phyloP scores from a whole-genome alignment of 2,888 invertebrate genomes.

The Aphrophora alni region DNA sequence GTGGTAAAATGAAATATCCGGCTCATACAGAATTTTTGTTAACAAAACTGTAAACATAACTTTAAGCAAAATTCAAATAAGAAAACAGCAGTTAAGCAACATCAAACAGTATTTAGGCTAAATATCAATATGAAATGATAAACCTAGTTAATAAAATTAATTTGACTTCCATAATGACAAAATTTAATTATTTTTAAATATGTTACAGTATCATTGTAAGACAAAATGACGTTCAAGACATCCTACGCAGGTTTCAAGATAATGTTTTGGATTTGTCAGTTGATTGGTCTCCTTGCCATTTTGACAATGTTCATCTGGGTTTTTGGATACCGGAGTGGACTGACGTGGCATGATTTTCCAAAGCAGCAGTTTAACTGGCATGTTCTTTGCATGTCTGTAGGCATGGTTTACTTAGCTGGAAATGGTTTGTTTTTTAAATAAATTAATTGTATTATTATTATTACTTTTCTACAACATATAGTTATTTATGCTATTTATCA shows the following conservation, averaged over 20 bases:
- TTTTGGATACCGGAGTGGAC: conserved; percentile 65
- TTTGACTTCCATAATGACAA: too few species aligned
- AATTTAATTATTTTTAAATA: too few species aligned
- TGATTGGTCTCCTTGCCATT: conserved; percentile 61
- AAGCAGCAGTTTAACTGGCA: conserved; percentile 83
- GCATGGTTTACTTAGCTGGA: conserved; percentile 79
- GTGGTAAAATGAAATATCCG: too few species aligned
- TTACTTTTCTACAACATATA: background rate
- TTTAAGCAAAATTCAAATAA: too few species aligned
- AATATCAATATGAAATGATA: too few species aligned
- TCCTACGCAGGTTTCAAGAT: background rate
- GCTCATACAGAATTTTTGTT: too few species aligned
- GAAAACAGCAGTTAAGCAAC: too few species aligned
- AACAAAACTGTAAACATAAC: too few species aligned
- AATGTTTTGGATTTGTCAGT: background rate
- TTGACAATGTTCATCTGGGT: conserved; percentile 70
- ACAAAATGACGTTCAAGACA: background rate
- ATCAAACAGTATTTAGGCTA: too few species aligned
- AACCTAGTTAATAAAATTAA: too few species aligned
- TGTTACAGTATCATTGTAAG: background rate
- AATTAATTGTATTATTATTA: conserved; percentile 24
- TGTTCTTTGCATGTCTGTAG: conserved; percentile 84
- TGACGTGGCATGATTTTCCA: conserved; percentile 70
- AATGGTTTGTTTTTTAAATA: conserved; percentile 73
- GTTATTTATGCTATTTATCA: conserved; percentile 4